Evolutionary conservation across 64 coral and sea anemone genomes (phyloP).

Genomic region (Montipora efflorescens): DNA sequence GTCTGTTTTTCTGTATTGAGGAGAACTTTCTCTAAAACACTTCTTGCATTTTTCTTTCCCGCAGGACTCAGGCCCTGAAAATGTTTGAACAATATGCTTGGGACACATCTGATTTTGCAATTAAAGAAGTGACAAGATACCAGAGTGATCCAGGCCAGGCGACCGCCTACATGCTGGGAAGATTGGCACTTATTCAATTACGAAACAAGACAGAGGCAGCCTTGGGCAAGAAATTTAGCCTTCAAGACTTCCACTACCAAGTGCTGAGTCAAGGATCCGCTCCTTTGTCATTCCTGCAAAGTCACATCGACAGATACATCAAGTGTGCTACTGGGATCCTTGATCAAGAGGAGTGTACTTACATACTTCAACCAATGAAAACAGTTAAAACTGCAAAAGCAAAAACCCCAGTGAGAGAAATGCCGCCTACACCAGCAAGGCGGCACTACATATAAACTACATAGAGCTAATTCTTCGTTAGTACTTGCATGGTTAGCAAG

Average conservation of each 20-base stretch:
- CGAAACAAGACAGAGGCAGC: constrained; percentile 72
- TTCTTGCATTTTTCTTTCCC: background rate
- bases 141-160: constrained; percentile 86
- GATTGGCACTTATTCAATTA: constrained; percentile 78
- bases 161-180: constrained; percentile 91
- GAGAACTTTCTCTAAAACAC: background rate
- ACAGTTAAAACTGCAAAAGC: background rate
- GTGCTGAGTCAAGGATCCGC: constrained; percentile 88
- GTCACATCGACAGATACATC: constrained; percentile 91
- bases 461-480: too few species aligned
- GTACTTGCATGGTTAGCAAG: too few species aligned
- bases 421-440: constrained; percentile 22
- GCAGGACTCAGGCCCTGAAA: constrained; percentile 75
- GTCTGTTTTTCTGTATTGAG: too few species aligned
- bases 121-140: constrained; percentile 91
- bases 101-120: constrained; percentile 91
- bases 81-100: constrained; percentile 90
- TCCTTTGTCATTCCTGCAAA: constrained; percentile 76
- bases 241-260: constrained; percentile 91
- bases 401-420: background rate
- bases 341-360: constrained; percentile 60
- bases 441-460: constrained; percentile 55
- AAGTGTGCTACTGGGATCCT: constrained; percentile 70
- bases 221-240: constrained; percentile 68
- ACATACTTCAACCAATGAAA: constrained; percentile 66